Evolutionary conservation across 2,797 vertebrate species (phyloP).

Genomic region (Helostoma temminkii): DNA sequence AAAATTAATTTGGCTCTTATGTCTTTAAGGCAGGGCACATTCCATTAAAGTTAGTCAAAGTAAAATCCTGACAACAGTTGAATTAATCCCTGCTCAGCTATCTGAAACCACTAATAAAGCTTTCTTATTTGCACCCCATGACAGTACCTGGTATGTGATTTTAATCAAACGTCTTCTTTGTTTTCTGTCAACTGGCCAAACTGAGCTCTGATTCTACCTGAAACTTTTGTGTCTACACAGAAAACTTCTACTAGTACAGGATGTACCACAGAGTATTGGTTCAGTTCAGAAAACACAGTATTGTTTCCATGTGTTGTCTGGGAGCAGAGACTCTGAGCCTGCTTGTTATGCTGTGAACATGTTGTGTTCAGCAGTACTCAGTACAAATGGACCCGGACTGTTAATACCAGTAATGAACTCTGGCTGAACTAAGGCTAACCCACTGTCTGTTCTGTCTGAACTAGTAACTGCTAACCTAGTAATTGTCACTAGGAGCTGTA

Average conservation of each 20-base stretch:
- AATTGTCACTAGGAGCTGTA: no score
- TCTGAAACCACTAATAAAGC: no score
- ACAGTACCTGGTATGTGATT: background rate
- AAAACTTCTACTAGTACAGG: background rate
- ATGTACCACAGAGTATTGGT: constrained; percentile 6
- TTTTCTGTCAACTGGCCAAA: background rate
- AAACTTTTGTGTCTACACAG: background rate
- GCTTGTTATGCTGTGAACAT: background rate
- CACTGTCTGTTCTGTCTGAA: no score
- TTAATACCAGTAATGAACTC: no score
- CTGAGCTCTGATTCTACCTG: background rate
- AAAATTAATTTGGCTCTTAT: background rate
- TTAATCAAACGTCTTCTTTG: background rate
- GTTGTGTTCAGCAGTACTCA: background rate
- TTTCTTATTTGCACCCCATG: no score
- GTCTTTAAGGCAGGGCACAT: constrained; percentile 40
- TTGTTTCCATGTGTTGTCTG: constrained; percentile 18
- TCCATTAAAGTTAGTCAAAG: constrained; percentile 32
- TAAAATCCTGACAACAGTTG: constrained; percentile 16
- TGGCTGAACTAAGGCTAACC: no score
- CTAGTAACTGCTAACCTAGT: no score
- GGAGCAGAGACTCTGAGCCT: background rate
- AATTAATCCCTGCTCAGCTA: background rate
- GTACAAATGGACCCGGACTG: no score
- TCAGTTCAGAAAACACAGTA: constrained; percentile 2